Evolutionary conservation across 1,140 invertebrate species (phyloP), one percentile per base, ranked within the genome.

Genomic region (Ooceraea biroi): DNA sequence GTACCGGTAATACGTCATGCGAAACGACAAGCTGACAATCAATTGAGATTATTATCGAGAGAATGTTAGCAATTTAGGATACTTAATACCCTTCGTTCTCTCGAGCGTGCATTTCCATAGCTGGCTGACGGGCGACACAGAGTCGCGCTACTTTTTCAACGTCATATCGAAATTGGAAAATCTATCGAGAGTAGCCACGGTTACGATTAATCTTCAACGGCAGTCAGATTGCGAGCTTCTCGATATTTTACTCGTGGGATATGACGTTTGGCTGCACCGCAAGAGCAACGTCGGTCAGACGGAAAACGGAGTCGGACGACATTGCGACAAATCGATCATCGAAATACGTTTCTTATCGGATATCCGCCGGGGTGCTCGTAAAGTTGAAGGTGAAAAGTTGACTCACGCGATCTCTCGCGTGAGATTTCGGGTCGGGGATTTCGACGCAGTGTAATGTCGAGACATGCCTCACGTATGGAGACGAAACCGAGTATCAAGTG

Each of bases 351-450:
- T 57, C 84, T 88, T 89, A 89, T 88, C 87, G 50, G 19, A 10
- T 12, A 44, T 14, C n/a, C 25, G 55, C 25, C 84, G 50, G 14
- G 44, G 50, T 71, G 63, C 22, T 44, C 46, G 46, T 58, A n/a
- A 85, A 55, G 27, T 85, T 71, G 77, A 83, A 83, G 87, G 82
- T 88, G 85, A 89, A 86, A 87, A 78, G 85, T 89, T 52, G 72
- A 73, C 44, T 48, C 48, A 19, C 48, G 85, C 74, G 89, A 91
- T 91, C 73, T 52, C 27, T 91, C 85, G 90, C 91, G 90, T 91
- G 90, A 91, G 89, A 92, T 92, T 92, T 83, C 72, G 52, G 25
- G 0, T 14, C 48, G 63, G 25, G 2, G 63, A 22, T 68, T 78
- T 68, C 48, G 19, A 68, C 74, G 74, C 60, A 72, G 82, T 57